Conservation (phyloP, 2,888 invertebrate species). For the Eupithecia inturbata region DNA sequence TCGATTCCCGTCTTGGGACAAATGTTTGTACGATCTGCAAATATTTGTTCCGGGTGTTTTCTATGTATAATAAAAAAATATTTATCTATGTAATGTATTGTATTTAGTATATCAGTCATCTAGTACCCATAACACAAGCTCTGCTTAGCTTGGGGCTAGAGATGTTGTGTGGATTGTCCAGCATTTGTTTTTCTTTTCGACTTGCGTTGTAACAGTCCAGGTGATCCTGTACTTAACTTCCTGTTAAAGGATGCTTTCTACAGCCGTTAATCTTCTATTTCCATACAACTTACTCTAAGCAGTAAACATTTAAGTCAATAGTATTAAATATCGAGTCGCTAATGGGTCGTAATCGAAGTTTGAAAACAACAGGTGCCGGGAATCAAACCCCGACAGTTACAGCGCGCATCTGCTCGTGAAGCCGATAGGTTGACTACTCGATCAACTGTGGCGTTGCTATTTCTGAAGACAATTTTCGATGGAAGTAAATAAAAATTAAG, state of each 20-base stretch:
- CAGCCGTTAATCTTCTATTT: conserved; percentile 20
- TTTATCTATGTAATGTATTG: too few species aligned
- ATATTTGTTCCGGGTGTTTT: too few species aligned
- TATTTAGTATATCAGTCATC: too few species aligned
- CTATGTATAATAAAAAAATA: too few species aligned
- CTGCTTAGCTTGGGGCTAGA: too few species aligned
- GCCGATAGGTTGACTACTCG: conserved; percentile 45
- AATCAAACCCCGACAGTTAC: conserved; percentile 79
- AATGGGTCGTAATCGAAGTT: conserved; percentile 80
- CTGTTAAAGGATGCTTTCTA: neutral
- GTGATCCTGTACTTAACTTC: neutral
- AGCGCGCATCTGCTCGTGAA: conserved; percentile 64
- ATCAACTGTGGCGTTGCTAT: conserved; percentile 53
- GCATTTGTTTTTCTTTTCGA: too few species aligned
- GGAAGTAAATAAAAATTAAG: conserved; percentile 17
- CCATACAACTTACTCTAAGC: conserved; percentile 23
- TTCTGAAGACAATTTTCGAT: conserved; percentile 43
- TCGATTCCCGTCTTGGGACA: too few species aligned
- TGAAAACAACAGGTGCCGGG: conserved; percentile 79
- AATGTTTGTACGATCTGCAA: too few species aligned
- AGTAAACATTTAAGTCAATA: conserved; percentile 46
- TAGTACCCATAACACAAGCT: too few species aligned
- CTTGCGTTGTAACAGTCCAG: too few species aligned
- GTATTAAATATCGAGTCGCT: conserved; percentile 77
- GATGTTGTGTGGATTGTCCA: too few species aligned